These are phyloP conservation scores for Netelia virgata DNA, from an alignment of 2,888 invertebrate species.

Conservation along the genomic window DNA sequence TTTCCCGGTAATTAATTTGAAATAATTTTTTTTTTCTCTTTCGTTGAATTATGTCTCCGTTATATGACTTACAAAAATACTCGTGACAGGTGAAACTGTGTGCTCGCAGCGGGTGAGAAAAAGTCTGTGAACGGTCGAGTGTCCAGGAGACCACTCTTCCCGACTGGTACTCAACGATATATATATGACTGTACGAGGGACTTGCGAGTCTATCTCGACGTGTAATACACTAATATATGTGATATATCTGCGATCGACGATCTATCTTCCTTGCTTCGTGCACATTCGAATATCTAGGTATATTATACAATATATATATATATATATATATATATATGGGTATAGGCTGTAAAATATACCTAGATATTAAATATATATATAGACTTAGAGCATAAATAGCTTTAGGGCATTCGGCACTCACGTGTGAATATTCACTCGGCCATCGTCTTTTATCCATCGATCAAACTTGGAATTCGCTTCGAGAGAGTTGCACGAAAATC, in stretches of 20 bases:
- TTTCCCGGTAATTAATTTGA: background rate
- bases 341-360: background rate
- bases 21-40: background rate
- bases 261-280: slow-evolving; percentile 50
- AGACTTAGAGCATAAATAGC: background rate
- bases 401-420: slow-evolving; percentile 50
- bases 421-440: slow-evolving; percentile 55
- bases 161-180: background rate
- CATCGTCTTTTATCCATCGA: slow-evolving; percentile 45
- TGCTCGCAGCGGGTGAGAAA: slow-evolving; percentile 38
- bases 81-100: slow-evolving; percentile 23
- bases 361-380: slow-evolving; percentile 16
- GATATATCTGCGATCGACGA: slow-evolving; percentile 47
- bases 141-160: background rate
- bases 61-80: background rate
- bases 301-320: background rate
- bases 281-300: slow-evolving; percentile 51
- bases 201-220: background rate
- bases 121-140: slow-evolving; percentile 13
- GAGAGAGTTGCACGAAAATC: slow-evolving; percentile 18
- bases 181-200: slow-evolving; percentile 2
- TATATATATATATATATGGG: background rate
- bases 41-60: background rate
- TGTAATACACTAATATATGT: slow-evolving; percentile 5
- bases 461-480: slow-evolving; percentile 25